Conservation (phyloP, 2,797 vertebrate genomes). For the Babyrousa celebensis region DNA sequence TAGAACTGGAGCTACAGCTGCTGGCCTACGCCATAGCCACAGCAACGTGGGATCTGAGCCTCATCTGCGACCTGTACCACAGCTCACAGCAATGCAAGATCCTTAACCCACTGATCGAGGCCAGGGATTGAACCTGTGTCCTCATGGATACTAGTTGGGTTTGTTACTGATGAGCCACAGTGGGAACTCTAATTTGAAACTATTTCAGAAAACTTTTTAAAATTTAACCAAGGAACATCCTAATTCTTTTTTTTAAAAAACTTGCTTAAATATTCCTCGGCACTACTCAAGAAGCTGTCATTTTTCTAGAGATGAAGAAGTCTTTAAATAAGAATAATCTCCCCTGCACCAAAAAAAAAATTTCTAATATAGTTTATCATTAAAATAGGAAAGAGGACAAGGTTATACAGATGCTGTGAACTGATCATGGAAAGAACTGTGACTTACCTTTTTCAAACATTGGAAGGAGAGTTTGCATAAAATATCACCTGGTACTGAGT, state of each 20-base stretch:
- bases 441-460: slow-evolving; percentile 7
- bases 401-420: background rate
- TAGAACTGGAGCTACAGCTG: no score
- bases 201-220: slow-evolving; percentile 33
- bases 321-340: slow-evolving; percentile 47
- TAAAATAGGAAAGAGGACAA: slow-evolving; percentile 16
- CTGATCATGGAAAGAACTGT: slow-evolving; percentile 39
- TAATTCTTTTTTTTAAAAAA: background rate
- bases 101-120: no score
- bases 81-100: no score
- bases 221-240: background rate
- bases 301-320: background rate
- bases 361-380: slow-evolving; percentile 22
- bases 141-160: no score
- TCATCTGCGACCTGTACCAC: no score
- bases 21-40: no score
- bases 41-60: no score
- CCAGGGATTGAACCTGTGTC: no score
- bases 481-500: background rate
- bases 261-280: background rate
- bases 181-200: background rate
- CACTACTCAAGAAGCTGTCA: background rate
- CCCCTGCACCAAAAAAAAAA: background rate
- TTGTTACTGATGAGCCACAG: no score
- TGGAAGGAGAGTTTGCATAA: slow-evolving; percentile 20